Percentiles rank a stretch among this genome's conserved stretches.
Evolutionary conservation across 2,797 vertebrate species (phyloP).

Genomic region (Cephalopachus bancanus): DNA sequence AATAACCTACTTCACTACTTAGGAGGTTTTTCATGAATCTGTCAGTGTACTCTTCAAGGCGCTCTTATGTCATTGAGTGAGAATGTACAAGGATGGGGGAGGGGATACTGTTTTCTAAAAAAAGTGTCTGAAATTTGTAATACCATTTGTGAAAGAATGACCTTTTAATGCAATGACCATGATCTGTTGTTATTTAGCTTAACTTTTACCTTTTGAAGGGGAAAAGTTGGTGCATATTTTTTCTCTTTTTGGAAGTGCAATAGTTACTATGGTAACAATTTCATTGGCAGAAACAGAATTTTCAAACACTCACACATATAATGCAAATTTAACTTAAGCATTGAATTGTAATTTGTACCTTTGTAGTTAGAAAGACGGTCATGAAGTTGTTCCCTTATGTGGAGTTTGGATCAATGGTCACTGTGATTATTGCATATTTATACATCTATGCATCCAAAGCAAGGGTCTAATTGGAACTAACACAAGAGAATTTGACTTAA

Average conservation of each 20-base stretch:
- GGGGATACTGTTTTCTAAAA: constrained; percentile 55
- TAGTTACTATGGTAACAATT: constrained; percentile 80
- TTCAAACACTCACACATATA: constrained; percentile 56
- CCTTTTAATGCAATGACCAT: constrained; percentile 62
- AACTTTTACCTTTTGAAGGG: constrained; percentile 66
- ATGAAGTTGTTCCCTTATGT: background rate
- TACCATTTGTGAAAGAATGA: constrained; percentile 37
- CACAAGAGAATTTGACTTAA: background rate
- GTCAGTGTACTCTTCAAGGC: background rate
- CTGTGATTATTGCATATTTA: background rate
- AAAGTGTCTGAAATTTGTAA: background rate
- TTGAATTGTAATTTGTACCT: constrained; percentile 45
- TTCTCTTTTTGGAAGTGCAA: constrained; percentile 49
- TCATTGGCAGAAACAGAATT: constrained; percentile 56
- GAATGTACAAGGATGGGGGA: background rate
- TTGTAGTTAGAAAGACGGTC: constrained; percentile 45
- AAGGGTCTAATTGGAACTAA: background rate
- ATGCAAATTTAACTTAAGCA: constrained; percentile 69
- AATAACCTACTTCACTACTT: background rate
- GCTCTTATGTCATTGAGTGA: background rate
- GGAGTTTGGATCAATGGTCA: background rate
- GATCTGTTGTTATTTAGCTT: constrained; percentile 72
- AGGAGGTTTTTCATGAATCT: background rate
- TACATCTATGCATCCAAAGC: background rate
- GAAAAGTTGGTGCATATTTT: constrained; percentile 24